Conservation (phyloP, 1,140 invertebrate species). For the Metopolophium dirhodum region DNA sequence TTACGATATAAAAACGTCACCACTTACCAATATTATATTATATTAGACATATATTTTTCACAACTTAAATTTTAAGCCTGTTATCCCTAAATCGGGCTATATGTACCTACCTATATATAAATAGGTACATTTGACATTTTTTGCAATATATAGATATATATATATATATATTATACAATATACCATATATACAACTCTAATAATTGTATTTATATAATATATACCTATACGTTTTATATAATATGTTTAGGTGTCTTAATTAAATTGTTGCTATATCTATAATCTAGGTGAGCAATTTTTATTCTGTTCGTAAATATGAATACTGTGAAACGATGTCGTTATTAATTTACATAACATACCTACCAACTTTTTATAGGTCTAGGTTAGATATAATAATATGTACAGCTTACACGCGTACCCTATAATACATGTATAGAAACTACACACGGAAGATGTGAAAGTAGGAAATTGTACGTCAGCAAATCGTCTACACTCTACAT, state of each 20-base stretch:
- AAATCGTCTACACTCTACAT: background rate
- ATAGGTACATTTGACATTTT: too few relatives aligned
- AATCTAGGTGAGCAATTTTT: background rate
- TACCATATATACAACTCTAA: too few relatives aligned
- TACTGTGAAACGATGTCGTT: background rate
- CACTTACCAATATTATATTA: too few relatives aligned
- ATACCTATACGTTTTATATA: too few relatives aligned
- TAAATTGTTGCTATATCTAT: background rate
- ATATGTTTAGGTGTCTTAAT: background rate
- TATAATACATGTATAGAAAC: background rate
- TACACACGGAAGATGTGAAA: constrained; percentile 14
- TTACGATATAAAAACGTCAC: too few relatives aligned
- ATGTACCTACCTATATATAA: too few relatives aligned
- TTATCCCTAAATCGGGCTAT: too few relatives aligned
- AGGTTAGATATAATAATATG: background rate
- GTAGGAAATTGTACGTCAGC: constrained; percentile 3
- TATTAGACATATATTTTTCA: too few relatives aligned
- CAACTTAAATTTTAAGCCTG: too few relatives aligned
- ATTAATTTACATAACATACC: background rate
- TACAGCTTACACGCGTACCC: background rate
- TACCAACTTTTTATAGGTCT: constrained; percentile 24
- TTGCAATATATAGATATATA: too few relatives aligned
- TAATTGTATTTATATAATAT: too few relatives aligned
- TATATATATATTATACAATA: too few relatives aligned
- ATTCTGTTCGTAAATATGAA: background rate